Evolutionary conservation across 2,113 vertebrate species (phyloP).

Genomic region (Actinemys pallida): DNA sequence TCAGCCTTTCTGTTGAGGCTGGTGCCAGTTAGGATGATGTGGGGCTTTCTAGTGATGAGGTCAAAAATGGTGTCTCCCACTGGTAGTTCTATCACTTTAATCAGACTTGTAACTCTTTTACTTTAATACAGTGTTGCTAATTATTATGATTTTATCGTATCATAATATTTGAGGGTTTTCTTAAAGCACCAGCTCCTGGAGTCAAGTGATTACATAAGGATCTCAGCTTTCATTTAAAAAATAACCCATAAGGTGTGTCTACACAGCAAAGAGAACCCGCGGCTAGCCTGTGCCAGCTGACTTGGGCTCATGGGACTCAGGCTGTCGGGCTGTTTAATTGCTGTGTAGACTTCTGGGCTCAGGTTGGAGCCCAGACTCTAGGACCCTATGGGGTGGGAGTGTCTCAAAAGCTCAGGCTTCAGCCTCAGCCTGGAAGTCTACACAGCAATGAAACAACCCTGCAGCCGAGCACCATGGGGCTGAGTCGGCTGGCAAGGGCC

Average conservation of each 20-base stretch:
- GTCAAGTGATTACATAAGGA: not conserved
- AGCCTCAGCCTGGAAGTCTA: not conserved
- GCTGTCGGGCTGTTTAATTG: not conserved
- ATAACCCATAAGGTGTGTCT: not conserved
- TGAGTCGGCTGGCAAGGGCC: not conserved
- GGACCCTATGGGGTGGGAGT: not conserved
- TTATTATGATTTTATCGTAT: not conserved
- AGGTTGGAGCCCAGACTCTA: not conserved
- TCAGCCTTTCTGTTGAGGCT: not conserved
- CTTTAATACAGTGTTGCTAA: not conserved
- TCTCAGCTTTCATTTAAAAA: not conserved
- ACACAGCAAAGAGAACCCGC: not conserved
- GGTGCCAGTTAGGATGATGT: not conserved
- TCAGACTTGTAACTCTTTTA: not conserved
- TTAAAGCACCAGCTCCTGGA: not conserved
- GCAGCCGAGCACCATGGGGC: not conserved
- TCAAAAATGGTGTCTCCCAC: slow-evolving; percentile 6
- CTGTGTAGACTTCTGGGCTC: not conserved
- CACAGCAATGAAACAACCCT: not conserved
- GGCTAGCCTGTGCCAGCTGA: not conserved
- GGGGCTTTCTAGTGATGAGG: not conserved
- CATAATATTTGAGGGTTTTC: not conserved
- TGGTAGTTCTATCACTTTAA: not conserved
- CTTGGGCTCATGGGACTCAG: not conserved
- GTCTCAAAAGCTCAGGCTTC: not conserved